Conservation (phyloP, 2,113 vertebrate species). For the Heloderma charlesbogerti region DNA sequence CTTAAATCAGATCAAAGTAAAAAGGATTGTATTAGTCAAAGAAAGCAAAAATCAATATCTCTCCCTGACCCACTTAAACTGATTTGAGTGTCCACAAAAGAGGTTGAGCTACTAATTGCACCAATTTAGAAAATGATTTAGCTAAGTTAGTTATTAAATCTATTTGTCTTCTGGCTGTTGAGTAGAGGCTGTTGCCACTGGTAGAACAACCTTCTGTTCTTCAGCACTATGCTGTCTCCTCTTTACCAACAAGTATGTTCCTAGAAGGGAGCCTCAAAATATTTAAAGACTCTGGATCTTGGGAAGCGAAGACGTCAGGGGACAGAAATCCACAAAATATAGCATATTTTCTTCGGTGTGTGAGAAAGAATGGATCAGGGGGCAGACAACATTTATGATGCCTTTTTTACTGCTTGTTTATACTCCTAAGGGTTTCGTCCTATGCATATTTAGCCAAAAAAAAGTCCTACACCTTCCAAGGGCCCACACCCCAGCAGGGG, state of each 20-base stretch:
- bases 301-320: neutral
- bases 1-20: conserved; percentile 5
- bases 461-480: too few species aligned
- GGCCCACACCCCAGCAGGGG: too few species aligned
- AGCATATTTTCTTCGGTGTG: neutral
- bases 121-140: conserved; percentile 33
- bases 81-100: conserved; percentile 31
- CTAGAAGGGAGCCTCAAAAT: neutral
- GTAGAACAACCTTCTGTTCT: too few species aligned
- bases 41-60: conserved; percentile 9
- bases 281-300: neutral
- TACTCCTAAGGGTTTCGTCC: neutral
- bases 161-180: conserved; percentile 11
- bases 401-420: neutral
- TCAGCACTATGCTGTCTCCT: neutral
- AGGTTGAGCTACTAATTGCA: conserved; percentile 25
- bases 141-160: conserved; percentile 42
- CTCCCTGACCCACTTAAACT: conserved; percentile 35
- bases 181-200: neutral
- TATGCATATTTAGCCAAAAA: too few species aligned
- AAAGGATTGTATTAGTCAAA: conserved; percentile 20
- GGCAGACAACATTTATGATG: neutral
- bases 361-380: neutral
- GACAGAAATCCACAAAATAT: neutral
- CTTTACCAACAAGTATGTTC: neutral